phyloP scores from a whole-genome alignment of 2,888 invertebrate species.

The Acleris cristana region DNA sequence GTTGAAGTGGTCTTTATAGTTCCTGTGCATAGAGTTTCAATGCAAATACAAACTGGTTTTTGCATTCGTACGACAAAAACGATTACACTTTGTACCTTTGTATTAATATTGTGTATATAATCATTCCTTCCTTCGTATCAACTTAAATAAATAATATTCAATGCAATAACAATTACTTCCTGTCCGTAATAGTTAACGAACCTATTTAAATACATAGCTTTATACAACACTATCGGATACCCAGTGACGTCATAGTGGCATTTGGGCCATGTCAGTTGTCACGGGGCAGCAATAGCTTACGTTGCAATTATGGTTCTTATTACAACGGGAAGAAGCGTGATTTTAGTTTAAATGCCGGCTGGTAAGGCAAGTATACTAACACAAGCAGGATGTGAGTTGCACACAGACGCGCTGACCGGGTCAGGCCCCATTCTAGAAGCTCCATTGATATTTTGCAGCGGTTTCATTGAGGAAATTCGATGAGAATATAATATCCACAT shows the following conservation, averaged over 20 bases:
- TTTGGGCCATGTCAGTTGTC: conserved; percentile 38
- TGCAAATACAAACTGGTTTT: no score
- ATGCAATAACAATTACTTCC: no score
- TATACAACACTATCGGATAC: conserved; percentile 17
- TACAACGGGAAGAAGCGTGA: not conserved
- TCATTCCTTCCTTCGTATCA: no score
- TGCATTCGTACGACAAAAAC: no score
- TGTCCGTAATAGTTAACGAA: conserved; percentile 1
- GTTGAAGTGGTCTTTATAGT: no score
- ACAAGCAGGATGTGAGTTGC: conserved; percentile 46
- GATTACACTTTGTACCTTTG: no score
- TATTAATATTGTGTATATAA: no score
- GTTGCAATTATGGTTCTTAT: not conserved
- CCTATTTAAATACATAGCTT: conserved; percentile 7
- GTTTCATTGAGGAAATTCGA: conserved; percentile 71
- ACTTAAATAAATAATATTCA: no score
- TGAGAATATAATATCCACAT: conserved; percentile 24
- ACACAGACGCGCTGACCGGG: conserved; percentile 71
- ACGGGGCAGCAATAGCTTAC: conserved; percentile 4
- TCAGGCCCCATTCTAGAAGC: conserved; percentile 73
- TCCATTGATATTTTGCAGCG: conserved; percentile 79
- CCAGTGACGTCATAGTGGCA: conserved; percentile 35
- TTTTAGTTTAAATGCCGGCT: conserved; percentile 1
- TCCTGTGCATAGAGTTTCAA: no score
- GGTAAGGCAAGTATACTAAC: conserved; percentile 38